phyloP scores from a whole-genome alignment of 2,113 vertebrate genomes.

The Opisthocomus hoazin region DNA sequence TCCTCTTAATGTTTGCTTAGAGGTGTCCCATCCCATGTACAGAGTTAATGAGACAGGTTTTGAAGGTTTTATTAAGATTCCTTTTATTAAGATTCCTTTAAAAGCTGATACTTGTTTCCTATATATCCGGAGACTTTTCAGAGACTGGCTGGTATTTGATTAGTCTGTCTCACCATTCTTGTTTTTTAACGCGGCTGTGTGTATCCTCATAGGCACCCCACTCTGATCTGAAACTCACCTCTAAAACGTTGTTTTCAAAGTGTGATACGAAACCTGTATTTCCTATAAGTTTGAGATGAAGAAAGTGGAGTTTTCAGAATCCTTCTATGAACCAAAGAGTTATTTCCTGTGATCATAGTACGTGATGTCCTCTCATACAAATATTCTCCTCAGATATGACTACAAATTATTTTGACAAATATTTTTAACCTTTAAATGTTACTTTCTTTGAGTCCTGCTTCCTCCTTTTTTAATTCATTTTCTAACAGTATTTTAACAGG shows the following conservation, averaged over 20 bases:
- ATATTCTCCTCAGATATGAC: background rate
- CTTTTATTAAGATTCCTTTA: background rate
- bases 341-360: background rate
- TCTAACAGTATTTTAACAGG: background rate
- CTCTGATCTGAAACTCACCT: background rate
- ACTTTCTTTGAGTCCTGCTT: background rate
- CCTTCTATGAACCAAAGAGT: background rate
- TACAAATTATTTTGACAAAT: background rate
- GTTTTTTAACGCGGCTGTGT: fast-evolving
- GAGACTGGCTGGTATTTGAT: background rate
- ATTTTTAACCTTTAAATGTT: background rate
- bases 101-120: background rate
- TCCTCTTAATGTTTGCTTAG: background rate
- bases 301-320: background rate
- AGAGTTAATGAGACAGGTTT: background rate
- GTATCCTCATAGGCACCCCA: background rate
- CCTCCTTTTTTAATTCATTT: background rate
- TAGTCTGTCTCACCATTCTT: background rate
- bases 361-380: background rate
- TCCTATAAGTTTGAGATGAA: background rate
- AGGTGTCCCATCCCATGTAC: background rate
- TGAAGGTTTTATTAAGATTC: background rate
- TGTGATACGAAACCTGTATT: background rate
- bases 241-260: background rate
- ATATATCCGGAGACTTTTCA: background rate